Percentiles rank a stretch among this genome's conserved stretches.
phyloP scores from a whole-genome alignment of 2,113 vertebrate genomes.

The Typhlomys cinereus region DNA sequence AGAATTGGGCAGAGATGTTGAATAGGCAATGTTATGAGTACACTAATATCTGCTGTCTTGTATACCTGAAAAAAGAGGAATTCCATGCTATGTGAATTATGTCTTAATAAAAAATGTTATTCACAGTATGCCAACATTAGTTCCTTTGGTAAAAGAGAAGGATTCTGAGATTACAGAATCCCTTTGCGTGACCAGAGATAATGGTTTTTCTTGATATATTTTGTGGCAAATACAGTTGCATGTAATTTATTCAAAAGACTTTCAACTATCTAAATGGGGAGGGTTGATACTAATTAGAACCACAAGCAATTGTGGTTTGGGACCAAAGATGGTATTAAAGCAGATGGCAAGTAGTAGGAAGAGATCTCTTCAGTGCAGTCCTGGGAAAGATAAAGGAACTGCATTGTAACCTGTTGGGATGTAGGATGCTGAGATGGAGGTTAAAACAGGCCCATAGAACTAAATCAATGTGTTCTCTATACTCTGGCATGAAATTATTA shows the following conservation, averaged over 20 bases:
- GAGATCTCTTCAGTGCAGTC: background rate
- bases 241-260: background rate
- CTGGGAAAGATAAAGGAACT: slow-evolving; percentile 52
- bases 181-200: background rate
- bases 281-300: slow-evolving; percentile 42
- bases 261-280: slow-evolving; percentile 18
- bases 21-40: background rate
- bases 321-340: background rate
- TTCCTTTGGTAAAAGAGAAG: background rate
- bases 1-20: too few relatives aligned
- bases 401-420: background rate
- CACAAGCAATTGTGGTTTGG: slow-evolving; percentile 30
- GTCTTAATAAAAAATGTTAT: background rate
- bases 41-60: background rate
- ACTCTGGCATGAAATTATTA: slow-evolving; percentile 29
- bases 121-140: background rate
- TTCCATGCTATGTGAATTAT: background rate
- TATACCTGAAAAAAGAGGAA: too few relatives aligned
- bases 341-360: slow-evolving; percentile 43
- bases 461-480: background rate
- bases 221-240: background rate
- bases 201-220: background rate
- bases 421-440: background rate
- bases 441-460: background rate
- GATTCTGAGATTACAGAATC: background rate